phyloP scores from a whole-genome alignment of 2,113 vertebrate species.

The Himantopus leucocephalus region DNA sequence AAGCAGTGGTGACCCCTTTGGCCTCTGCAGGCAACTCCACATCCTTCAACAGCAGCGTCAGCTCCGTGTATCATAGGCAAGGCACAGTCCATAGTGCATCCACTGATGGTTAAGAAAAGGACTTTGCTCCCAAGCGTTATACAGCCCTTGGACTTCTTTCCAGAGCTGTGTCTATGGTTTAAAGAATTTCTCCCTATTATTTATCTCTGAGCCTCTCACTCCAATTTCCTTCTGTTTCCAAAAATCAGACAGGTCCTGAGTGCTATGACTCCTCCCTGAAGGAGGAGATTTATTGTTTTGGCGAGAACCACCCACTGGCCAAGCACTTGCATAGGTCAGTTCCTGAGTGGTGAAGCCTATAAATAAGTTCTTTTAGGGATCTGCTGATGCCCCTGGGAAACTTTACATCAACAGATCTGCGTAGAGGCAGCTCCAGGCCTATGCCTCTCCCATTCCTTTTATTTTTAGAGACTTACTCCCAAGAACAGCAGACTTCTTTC shows the following conservation, averaged over 20 bases:
- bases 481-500: conserved; percentile 42
- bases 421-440: not conserved
- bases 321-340: conserved; percentile 24
- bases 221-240: not conserved
- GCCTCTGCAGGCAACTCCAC: not conserved
- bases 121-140: not conserved
- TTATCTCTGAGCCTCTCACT: not conserved
- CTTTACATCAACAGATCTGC: not conserved
- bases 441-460: conserved; percentile 16
- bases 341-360: not conserved
- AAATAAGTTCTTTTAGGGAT: not conserved
- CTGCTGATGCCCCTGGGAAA: not conserved
- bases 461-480: not conserved
- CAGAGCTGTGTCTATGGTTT: not conserved
- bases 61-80: not conserved
- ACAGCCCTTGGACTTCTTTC: not conserved
- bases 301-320: conserved; percentile 15
- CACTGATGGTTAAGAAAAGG: not conserved
- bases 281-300: conserved; percentile 45
- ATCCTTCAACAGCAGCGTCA: not conserved
- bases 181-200: not conserved
- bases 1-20: not conserved
- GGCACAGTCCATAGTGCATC: not conserved
- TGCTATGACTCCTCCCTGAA: not conserved
- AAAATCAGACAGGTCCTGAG: not conserved